Evolutionary conservation across 2,888 invertebrate genomes (phyloP).

Genomic region (Gryllus longicercus): DNA sequence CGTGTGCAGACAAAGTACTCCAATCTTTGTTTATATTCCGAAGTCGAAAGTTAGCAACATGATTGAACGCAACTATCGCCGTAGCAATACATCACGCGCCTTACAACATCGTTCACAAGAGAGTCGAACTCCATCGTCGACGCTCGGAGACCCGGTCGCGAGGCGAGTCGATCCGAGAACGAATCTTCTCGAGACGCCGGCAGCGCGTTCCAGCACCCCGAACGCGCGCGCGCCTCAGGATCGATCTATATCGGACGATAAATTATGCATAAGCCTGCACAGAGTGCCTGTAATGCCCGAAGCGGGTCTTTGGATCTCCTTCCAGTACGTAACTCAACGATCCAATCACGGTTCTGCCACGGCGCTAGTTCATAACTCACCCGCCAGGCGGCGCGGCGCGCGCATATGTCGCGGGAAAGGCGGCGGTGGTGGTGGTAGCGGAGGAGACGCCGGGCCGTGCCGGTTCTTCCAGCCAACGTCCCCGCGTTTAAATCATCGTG

Average conservation of each 20-base stretch:
- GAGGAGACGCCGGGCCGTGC: too few species aligned
- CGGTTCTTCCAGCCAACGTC: background rate
- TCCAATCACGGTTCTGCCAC: slow-evolving; percentile 1
- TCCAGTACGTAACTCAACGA: slow-evolving; percentile 8
- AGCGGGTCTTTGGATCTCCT: background rate
- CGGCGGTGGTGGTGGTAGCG: too few species aligned
- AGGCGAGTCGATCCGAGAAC: background rate
- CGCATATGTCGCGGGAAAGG: background rate
- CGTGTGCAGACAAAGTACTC: too few species aligned
- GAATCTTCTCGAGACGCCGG: background rate
- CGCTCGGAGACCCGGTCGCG: background rate
- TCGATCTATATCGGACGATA: slow-evolving; percentile 17
- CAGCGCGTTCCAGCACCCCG: background rate
- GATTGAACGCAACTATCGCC: too few species aligned
- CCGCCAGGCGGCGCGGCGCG: background rate
- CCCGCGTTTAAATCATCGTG: background rate
- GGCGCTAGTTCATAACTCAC: slow-evolving; percentile 9
- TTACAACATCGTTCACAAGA: background rate
- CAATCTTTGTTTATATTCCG: too few species aligned
- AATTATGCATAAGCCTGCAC: background rate
- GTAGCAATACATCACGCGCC: too few species aligned
- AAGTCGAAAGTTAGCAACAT: too few species aligned
- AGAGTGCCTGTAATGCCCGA: slow-evolving; percentile 1
- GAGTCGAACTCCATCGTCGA: background rate
- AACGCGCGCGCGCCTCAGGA: background rate